Conservation (phyloP, 2,797 vertebrate genomes). For the Basileuterus tristriatus region DNA sequence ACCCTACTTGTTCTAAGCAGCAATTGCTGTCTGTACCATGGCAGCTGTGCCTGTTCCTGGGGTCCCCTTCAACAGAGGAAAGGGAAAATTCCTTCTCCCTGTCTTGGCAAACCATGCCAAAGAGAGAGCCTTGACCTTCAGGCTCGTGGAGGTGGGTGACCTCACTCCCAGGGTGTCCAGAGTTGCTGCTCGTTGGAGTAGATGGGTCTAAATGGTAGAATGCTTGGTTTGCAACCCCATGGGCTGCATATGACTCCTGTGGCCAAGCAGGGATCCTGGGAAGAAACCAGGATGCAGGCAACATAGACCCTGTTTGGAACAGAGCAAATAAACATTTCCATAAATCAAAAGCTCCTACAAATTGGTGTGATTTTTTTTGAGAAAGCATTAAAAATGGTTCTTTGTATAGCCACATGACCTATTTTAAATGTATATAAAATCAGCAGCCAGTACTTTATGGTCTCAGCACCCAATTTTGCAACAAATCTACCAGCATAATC, state of each 20-base stretch:
- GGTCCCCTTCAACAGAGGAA: not conserved
- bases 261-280: not conserved
- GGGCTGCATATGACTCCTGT: rapidly evolving
- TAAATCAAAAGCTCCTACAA: not conserved
- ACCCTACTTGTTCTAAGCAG: not conserved
- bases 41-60: not conserved
- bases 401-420: not conserved
- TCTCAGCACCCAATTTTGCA: not conserved
- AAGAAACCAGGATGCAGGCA: rapidly evolving
- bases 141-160: rapidly evolving
- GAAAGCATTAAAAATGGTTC: not conserved
- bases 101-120: not conserved
- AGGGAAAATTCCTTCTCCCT: not conserved
- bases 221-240: rapidly evolving
- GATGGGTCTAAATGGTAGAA: not conserved
- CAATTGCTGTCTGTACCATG: rapidly evolving
- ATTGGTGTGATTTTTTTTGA: not conserved
- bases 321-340: not conserved
- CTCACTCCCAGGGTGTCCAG: not conserved
- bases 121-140: not conserved
- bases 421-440: not conserved
- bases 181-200: not conserved
- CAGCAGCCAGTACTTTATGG: not conserved
- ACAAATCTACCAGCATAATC: not conserved
- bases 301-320: not conserved